These are phyloP conservation scores for Eudyptes chrysolophus DNA, from an alignment of 2,113 vertebrate genomes.

Conservation along the genomic window DNA sequence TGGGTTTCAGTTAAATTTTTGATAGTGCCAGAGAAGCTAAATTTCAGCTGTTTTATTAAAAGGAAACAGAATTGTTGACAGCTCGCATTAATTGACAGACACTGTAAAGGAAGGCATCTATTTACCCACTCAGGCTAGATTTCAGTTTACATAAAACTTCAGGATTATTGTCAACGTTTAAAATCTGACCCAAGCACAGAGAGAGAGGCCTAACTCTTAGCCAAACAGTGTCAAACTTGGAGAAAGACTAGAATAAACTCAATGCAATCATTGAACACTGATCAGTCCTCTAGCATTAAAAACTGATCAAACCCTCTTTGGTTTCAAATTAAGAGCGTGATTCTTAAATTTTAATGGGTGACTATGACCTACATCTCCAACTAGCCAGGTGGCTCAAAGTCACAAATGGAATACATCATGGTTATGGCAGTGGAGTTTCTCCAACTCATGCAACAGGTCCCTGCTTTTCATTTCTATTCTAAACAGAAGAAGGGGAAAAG, in stretches of 20 bases:
- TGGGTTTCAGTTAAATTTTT: not conserved
- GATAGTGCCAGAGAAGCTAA: not conserved
- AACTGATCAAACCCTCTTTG: not conserved
- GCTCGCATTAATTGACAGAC: not conserved
- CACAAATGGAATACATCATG: not conserved
- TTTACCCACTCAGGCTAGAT: not conserved
- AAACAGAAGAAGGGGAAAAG: not conserved
- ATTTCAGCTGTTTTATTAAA: not conserved
- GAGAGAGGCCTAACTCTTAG: not conserved
- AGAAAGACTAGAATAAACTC: not conserved
- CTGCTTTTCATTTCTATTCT: not conserved
- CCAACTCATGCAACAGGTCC: not conserved
- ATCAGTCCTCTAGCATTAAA: not conserved
- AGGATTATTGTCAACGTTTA: not conserved
- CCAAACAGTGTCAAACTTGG: not conserved
- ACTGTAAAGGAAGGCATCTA: not conserved
- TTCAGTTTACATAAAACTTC: not conserved
- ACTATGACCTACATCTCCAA: not conserved
- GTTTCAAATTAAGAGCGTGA: not conserved
- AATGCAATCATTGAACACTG: not conserved
- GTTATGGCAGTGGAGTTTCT: not conserved
- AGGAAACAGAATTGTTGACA: not conserved
- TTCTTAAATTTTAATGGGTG: not conserved
- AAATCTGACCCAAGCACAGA: not conserved
- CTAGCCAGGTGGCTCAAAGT: not conserved